A percentile compares a stretch with the other conserved stretches of the same genome.
These are phyloP conservation scores for Lathronympha strigana DNA, from an alignment of 2,888 invertebrate genomes.

Conservation along the genomic window DNA sequence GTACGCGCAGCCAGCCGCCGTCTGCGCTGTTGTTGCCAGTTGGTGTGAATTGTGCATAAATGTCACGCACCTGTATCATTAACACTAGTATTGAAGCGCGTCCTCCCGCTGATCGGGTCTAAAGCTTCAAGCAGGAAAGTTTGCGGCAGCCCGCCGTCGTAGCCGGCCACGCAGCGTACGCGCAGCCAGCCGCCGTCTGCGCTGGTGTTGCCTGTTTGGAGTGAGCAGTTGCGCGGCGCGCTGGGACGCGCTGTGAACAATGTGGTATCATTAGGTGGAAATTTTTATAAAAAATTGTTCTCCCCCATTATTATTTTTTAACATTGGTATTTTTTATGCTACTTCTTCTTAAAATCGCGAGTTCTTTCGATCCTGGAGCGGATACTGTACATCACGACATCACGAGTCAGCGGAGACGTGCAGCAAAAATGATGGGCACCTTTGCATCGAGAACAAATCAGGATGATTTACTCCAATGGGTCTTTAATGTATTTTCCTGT, in stretches of 20 bases:
- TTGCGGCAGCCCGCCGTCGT: conserved; percentile 95
- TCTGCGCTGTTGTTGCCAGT: conserved; percentile 71
- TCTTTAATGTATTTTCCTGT: too few relatives aligned
- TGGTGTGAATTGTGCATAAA: background rate
- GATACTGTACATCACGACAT: too few relatives aligned
- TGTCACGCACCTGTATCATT: conserved; percentile 68
- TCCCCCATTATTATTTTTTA: too few relatives aligned
- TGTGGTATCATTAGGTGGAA: too few relatives aligned
- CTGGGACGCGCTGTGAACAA: conserved; percentile 88
- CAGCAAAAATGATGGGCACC: too few relatives aligned
- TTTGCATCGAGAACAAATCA: too few relatives aligned
- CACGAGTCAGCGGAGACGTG: too few relatives aligned
- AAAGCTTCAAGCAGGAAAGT: conserved; percentile 93
- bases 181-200: conserved; percentile 85
- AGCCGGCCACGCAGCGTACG: conserved; percentile 93
- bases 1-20: conserved; percentile 87
- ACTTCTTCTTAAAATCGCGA: too few relatives aligned
- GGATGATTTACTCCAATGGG: too few relatives aligned
- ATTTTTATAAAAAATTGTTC: too few relatives aligned
- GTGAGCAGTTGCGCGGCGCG: conserved; percentile 93
- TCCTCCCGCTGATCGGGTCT: conserved; percentile 88
- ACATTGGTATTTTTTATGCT: too few relatives aligned
- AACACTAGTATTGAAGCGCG: conserved; percentile 88
- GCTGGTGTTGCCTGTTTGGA: conserved; percentile 85
- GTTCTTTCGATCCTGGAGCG: too few relatives aligned